phyloP scores from a whole-genome alignment of 2,888 invertebrate genomes.

The Eupeodes latifasciatus region DNA sequence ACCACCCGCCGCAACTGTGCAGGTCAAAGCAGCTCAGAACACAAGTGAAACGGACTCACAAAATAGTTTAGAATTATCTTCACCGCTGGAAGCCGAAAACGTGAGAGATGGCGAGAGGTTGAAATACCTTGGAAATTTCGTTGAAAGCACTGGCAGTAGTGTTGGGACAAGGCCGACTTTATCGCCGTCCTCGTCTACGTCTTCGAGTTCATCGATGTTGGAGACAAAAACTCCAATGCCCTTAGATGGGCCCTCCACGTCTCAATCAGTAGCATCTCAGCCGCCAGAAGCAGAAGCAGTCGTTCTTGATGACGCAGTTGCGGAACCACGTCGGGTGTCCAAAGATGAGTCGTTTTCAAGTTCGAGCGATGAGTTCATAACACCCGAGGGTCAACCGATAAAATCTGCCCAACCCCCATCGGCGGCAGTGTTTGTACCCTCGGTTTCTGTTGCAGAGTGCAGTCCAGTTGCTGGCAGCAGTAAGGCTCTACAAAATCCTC shows the following conservation, averaged over 20 bases:
- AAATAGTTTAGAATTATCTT: slow-evolving; percentile 80
- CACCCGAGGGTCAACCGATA: slow-evolving; percentile 68
- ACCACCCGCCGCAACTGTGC: slow-evolving; percentile 63
- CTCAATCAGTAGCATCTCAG: slow-evolving; percentile 32
- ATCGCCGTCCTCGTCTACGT: slow-evolving; percentile 81
- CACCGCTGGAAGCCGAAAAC: slow-evolving; percentile 73
- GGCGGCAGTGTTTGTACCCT: slow-evolving; percentile 30
- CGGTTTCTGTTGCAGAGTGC: slow-evolving; percentile 49
- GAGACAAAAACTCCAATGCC: slow-evolving; percentile 76
- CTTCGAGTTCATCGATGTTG: slow-evolving; percentile 81
- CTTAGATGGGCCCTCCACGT: slow-evolving; percentile 49
- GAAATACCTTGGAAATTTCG: slow-evolving; percentile 71
- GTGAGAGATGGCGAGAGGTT: slow-evolving; percentile 53
- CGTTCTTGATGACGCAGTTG: slow-evolving; percentile 68
- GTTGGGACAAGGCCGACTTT: slow-evolving; percentile 78
- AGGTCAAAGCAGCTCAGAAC: slow-evolving; percentile 67
- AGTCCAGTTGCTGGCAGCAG: slow-evolving; percentile 57
- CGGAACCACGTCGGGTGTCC: slow-evolving; percentile 86
- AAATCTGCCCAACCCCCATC: slow-evolving; percentile 48
- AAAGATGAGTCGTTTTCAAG: slow-evolving; percentile 92
- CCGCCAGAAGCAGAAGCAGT: slow-evolving; percentile 65
- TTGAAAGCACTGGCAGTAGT: slow-evolving; percentile 51
- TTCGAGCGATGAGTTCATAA: slow-evolving; percentile 92
- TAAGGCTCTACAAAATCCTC: slow-evolving; percentile 54
- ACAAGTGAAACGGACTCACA: slow-evolving; percentile 82